Evolutionary conservation across 2,113 vertebrate species (phyloP).

Genomic region (Xenus cinereus): DNA sequence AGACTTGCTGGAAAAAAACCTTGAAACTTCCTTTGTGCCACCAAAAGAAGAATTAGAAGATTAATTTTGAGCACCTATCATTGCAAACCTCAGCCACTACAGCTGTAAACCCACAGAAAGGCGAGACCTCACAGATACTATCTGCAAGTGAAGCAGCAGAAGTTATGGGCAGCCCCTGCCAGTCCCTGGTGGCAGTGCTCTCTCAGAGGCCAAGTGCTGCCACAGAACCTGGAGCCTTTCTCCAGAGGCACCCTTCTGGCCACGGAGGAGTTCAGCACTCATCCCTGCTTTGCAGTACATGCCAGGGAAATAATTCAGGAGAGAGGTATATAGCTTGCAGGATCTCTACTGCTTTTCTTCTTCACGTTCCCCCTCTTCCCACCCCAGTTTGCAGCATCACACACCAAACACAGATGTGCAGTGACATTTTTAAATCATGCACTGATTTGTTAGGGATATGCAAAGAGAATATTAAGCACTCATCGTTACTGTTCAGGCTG

Average conservation of each 20-base stretch:
- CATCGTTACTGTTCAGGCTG: not conserved
- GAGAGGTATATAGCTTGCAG: not conserved
- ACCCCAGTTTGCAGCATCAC: not conserved
- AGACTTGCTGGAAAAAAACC: not conserved
- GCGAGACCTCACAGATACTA: not conserved
- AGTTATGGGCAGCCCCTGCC: not conserved
- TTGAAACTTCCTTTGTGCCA: not conserved
- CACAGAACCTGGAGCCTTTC: not conserved
- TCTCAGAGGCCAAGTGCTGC: not conserved
- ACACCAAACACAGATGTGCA: not conserved
- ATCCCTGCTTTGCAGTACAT: not conserved
- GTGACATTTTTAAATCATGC: slow-evolving; percentile 19
- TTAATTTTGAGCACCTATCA: not conserved
- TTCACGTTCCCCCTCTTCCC: not conserved
- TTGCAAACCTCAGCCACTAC: not conserved
- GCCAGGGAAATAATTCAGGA: not conserved
- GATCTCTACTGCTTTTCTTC: not conserved
- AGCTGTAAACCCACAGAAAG: not conserved
- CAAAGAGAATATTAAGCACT: not conserved
- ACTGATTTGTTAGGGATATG: slow-evolving; percentile 1
- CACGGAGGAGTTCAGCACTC: not conserved
- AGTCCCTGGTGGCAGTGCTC: not conserved
- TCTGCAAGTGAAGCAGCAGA: not conserved
- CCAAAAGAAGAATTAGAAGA: not conserved
- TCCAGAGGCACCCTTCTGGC: not conserved